phyloP scores from a whole-genome alignment of 1,140 invertebrate species.

The Lerema accius region DNA sequence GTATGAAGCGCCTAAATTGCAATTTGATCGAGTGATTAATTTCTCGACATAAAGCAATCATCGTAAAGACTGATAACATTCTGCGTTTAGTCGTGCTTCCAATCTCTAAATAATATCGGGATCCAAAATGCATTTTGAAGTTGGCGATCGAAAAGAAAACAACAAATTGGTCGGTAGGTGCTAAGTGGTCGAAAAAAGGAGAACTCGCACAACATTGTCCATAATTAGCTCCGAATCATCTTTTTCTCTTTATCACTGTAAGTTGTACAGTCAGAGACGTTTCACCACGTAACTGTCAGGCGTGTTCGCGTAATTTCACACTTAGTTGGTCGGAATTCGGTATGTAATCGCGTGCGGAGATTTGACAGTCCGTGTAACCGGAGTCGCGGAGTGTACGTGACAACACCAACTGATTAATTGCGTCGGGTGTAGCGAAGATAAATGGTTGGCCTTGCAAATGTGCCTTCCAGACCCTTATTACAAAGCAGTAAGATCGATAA shows the following conservation, averaged over 20 bases:
- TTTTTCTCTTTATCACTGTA: slow-evolving; percentile 72
- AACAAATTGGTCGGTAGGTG: slow-evolving; percentile 67
- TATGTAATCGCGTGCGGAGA: slow-evolving; percentile 44
- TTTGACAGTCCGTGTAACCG: slow-evolving; percentile 50
- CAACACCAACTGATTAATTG: slow-evolving; percentile 79
- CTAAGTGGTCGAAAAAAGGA: slow-evolving; percentile 69
- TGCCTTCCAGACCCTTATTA: slow-evolving; percentile 17
- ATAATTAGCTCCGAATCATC: slow-evolving; percentile 80
- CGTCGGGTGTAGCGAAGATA: slow-evolving; percentile 70
- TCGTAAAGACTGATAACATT: slow-evolving; percentile 25
- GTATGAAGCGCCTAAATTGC: slow-evolving; percentile 30
- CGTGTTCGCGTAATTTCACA: slow-evolving; percentile 39
- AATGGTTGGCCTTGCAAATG: slow-evolving; percentile 59
- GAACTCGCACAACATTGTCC: slow-evolving; percentile 54
- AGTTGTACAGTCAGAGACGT: slow-evolving; percentile 46
- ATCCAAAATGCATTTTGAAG: slow-evolving; percentile 50
- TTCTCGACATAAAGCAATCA: slow-evolving; percentile 32
- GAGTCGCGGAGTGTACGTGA: slow-evolving; percentile 63
- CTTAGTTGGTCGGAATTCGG: slow-evolving; percentile 42
- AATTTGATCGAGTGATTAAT: slow-evolving; percentile 34
- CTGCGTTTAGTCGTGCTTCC: slow-evolving; percentile 26
- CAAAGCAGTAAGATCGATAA: slow-evolving; percentile 12
- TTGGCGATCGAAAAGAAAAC: slow-evolving; percentile 51
- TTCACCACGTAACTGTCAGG: slow-evolving; percentile 43
- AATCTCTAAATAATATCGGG: slow-evolving; percentile 41